Percentiles rank a stretch among this genome's conserved stretches.
phyloP scores from a whole-genome alignment of 2,888 invertebrate genomes.

The Lasius platythorax region DNA sequence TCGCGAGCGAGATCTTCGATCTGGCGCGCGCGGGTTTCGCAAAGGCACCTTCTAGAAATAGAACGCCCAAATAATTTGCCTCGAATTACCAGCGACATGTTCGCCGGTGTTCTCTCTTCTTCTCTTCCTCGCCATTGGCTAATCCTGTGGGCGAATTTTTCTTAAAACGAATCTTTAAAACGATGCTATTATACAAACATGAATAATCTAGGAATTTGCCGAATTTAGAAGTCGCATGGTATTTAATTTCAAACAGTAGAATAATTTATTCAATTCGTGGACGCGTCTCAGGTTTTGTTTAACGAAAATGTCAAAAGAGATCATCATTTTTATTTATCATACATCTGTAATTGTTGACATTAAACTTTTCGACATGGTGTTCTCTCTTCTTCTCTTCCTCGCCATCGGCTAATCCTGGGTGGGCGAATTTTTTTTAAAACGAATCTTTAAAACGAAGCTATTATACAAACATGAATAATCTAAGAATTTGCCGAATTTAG shows the following conservation, averaged over 20 bases:
- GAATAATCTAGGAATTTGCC: not conserved
- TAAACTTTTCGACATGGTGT: constrained; percentile 69
- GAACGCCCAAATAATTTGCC: constrained; percentile 86
- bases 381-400: constrained; percentile 64
- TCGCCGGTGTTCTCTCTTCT: constrained; percentile 71
- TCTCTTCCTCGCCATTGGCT: constrained; percentile 34
- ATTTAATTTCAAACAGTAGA: not conserved
- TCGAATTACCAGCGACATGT: constrained; percentile 83
- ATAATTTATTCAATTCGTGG: not conserved
- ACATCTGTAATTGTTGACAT: not conserved
- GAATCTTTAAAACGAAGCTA: constrained; percentile 17
- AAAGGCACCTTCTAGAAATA: constrained; percentile 86
- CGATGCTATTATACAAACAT: not conserved
- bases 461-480: not conserved
- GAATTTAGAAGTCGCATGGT: not conserved
- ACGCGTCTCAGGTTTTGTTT: not conserved
- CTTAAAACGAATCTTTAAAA: constrained; percentile 8
- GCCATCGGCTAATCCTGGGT: constrained; percentile 17
- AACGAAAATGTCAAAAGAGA: not conserved
- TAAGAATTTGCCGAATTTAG: not conserved
- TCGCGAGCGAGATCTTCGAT: constrained; percentile 76
- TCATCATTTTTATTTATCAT: not conserved
- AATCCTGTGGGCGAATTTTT: constrained; percentile 27
- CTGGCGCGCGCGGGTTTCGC: constrained; percentile 84
- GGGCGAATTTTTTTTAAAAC: not conserved